A percentile compares a stretch with the other conserved stretches of the same genome.
These are phyloP conservation scores for Muntiacus reevesi DNA, from an alignment of 2,113 vertebrate species.

Conservation along the genomic window DNA sequence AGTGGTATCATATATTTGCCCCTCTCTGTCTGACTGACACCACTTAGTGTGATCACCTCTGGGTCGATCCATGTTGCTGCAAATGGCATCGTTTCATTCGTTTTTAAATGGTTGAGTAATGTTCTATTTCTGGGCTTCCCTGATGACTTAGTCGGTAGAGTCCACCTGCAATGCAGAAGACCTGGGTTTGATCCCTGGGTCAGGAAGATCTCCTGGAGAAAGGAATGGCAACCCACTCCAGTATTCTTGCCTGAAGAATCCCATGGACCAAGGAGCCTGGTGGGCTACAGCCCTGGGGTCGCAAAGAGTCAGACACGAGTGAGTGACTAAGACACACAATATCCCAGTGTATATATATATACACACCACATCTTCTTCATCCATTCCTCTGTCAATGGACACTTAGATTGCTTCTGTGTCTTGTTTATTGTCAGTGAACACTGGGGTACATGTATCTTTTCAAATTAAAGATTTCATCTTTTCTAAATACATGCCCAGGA, in stretches of 20 bases:
- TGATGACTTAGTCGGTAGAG: background rate
- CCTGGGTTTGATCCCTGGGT: background rate
- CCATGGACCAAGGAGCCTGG: background rate
- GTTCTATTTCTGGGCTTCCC: background rate
- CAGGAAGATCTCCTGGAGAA: background rate
- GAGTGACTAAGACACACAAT: background rate
- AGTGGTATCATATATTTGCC: background rate
- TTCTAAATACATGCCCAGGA: background rate
- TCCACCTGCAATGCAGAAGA: background rate
- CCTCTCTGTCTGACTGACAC: background rate
- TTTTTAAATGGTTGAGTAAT: background rate
- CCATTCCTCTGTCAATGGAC: background rate
- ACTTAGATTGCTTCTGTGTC: background rate
- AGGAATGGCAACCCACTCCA: background rate
- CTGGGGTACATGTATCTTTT: background rate
- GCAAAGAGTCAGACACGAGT: background rate
- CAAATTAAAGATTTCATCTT: background rate
- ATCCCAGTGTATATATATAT: background rate
- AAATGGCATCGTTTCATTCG: background rate
- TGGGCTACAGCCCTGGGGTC: background rate
- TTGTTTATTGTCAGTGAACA: background rate
- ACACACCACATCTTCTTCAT: background rate
- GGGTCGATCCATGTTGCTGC: background rate
- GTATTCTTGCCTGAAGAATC: background rate
- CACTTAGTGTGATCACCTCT: background rate